phyloP scores from a whole-genome alignment of 30 jellyfish, hydroid and myxozoan species.

The Sanderia malayensis region DNA sequence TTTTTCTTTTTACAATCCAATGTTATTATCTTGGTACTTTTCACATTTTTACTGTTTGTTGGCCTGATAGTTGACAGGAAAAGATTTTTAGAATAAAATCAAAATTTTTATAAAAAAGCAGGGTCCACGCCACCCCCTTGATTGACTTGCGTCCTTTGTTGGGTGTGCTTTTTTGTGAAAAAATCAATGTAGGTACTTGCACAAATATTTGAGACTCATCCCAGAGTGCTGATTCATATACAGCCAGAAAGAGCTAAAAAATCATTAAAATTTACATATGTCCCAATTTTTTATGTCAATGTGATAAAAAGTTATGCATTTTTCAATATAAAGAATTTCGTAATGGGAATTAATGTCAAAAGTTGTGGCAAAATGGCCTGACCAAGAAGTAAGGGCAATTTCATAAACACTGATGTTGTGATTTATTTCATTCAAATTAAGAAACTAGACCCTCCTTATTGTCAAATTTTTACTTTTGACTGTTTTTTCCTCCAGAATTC shows the following conservation, averaged over 20 bases:
- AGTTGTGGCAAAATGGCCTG: background rate
- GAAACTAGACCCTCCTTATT: slow-evolving; percentile 9
- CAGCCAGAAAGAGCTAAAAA: slow-evolving; percentile 13
- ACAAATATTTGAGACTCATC: background rate
- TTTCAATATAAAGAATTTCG: background rate
- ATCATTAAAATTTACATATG: slow-evolving; percentile 9
- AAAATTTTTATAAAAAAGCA: too few relatives aligned
- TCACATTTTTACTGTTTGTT: too few relatives aligned
- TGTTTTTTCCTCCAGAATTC: slow-evolving; percentile 20
- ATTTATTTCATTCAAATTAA: background rate
- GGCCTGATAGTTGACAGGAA: too few relatives aligned
- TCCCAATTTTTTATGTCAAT: slow-evolving; percentile 16
- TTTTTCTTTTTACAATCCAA: too few relatives aligned
- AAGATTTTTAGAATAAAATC: too few relatives aligned
- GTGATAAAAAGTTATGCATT: slow-evolving; percentile 8
- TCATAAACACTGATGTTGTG: background rate
- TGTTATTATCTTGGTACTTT: too few relatives aligned
- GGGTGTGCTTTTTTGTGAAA: too few relatives aligned
- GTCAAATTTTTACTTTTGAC: slow-evolving; percentile 2
- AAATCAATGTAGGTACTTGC: slow-evolving; percentile 4
- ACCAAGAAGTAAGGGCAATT: background rate
- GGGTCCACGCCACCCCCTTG: too few relatives aligned
- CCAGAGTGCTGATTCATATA: slow-evolving; percentile 21
- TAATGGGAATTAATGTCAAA: background rate
- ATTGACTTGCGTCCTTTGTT: too few relatives aligned